Base-by-base conservation (phyloP, 2,888 invertebrate species). In the Heterodera filipjevi region DNA sequence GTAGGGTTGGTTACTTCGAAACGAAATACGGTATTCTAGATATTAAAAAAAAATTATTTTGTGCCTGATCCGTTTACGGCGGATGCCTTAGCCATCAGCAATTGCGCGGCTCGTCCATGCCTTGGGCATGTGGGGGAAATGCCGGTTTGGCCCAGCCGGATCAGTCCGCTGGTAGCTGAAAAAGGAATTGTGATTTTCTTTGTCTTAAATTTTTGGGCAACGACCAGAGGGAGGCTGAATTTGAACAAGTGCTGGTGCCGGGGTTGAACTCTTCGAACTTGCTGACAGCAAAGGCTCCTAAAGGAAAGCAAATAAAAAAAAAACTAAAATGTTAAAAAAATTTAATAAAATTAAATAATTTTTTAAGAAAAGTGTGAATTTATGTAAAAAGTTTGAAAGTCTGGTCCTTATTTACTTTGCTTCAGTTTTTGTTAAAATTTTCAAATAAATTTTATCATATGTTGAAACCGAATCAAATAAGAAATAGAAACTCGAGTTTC, bases 41-140 rank as follows among this genome's bases (percentile, higher is more conserved):
- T n/a, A 70, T 39, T 39, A 39, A 39, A n/a, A n/a, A n/a, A n/a
- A n/a, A n/a, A n/a, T n/a, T n/a, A 39, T 39, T 39, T 39, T 39
- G 22, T 68, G 39, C 68, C 68, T 19, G 33, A 68, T 44, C 46
- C 30, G 16, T 71, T 33, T 19, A 46, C 44, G n/a, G 71, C 71
- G 27, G 59, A 33, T 22, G 76, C 71, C 30, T 73, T 73, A 27
- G 81, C 72, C 68, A 81, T 27, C 66, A 82, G 49, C 78, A 81
- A 71, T 82, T 81, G 81, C 12, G 86, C 86, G 27, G 85, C 85
- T 64, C 87, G 77, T 72, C 87, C 87, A 77, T 88, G 89, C 59
- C 89, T 79, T 12, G 89, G 89, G 80, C 89, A 89, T 14, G 87
- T 89, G 14, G 89, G 89, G 2, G 85, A 85, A 19, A 89, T 85